Evolutionary conservation across 2,113 vertebrate genomes (phyloP).

Genomic region (Pristiophorus japonicus): DNA sequence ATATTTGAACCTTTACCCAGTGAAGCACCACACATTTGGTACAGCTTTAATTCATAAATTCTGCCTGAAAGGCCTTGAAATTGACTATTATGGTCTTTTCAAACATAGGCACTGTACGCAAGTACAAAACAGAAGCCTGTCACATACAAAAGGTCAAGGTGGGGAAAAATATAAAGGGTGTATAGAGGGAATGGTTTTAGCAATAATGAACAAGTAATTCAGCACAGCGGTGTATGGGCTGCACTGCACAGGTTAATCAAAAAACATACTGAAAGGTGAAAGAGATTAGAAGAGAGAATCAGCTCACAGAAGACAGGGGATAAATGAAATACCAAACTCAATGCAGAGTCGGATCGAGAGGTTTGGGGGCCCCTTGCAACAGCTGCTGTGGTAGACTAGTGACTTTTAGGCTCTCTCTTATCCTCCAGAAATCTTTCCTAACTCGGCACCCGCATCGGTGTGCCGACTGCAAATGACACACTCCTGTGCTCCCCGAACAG

Average conservation of each 20-base stretch:
- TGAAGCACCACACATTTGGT: conserved; percentile 15
- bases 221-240: not conserved
- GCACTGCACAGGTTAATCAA: not conserved
- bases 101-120: not conserved
- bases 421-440: not conserved
- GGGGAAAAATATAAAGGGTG: not conserved
- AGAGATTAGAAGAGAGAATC: conserved; percentile 23
- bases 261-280: conserved; percentile 18
- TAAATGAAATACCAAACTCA: conserved; percentile 9
- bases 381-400: not conserved
- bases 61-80: not conserved
- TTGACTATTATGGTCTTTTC: conserved; percentile 19
- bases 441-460: not conserved
- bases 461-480: not conserved
- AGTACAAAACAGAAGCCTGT: not conserved
- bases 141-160: conserved; percentile 4
- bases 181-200: not conserved
- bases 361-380: not conserved
- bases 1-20: not conserved
- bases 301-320: not conserved
- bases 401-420: not conserved
- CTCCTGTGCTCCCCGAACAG: not conserved
- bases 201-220: not conserved
- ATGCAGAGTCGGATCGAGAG: not conserved
- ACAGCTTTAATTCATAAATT: not conserved